These are phyloP conservation scores for Leptopilina syphax DNA, from an alignment of 2,888 invertebrate genomes.

Conservation along the genomic window DNA sequence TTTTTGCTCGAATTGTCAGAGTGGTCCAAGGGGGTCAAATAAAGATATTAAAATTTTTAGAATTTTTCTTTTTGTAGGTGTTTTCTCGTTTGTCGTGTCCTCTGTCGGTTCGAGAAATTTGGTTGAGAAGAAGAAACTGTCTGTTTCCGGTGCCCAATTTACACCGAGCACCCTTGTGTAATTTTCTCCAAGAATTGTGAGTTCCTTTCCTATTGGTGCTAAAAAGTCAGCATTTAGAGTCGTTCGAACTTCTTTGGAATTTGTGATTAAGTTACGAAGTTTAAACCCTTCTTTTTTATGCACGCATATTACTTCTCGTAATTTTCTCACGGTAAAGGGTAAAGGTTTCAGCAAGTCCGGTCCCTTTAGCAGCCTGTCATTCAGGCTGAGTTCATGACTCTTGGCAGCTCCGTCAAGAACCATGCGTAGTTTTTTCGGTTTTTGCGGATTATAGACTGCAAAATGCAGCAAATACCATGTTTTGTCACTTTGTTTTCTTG, in stretches of 20 bases:
- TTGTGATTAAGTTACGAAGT: slow-evolving; percentile 15
- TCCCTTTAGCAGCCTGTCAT: slow-evolving; percentile 62
- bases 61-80: slow-evolving; percentile 55
- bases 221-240: neutral
- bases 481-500: neutral
- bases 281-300: slow-evolving; percentile 49
- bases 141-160: neutral
- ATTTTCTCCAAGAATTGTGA: neutral
- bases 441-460: slow-evolving; percentile 37
- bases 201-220: neutral
- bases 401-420: slow-evolving; percentile 64
- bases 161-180: neutral
- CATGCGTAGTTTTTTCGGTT: slow-evolving; percentile 58
- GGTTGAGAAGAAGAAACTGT: neutral
- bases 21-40: slow-evolving; percentile 61
- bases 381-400: slow-evolving; percentile 54
- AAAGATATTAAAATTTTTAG: slow-evolving; percentile 56
- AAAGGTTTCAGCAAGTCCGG: slow-evolving; percentile 65
- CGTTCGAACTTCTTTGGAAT: slow-evolving; percentile 5
- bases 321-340: slow-evolving; percentile 65
- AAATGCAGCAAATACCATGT: slow-evolving; percentile 44
- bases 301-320: slow-evolving; percentile 59
- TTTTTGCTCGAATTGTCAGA: slow-evolving; percentile 55
- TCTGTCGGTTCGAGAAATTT: neutral
- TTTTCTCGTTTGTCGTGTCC: slow-evolving; percentile 9